Percentiles rank a stretch among this genome's conserved stretches.
Evolutionary conservation across 2,113 vertebrate genomes (phyloP).

Genomic region (Polypterus senegalus): DNA sequence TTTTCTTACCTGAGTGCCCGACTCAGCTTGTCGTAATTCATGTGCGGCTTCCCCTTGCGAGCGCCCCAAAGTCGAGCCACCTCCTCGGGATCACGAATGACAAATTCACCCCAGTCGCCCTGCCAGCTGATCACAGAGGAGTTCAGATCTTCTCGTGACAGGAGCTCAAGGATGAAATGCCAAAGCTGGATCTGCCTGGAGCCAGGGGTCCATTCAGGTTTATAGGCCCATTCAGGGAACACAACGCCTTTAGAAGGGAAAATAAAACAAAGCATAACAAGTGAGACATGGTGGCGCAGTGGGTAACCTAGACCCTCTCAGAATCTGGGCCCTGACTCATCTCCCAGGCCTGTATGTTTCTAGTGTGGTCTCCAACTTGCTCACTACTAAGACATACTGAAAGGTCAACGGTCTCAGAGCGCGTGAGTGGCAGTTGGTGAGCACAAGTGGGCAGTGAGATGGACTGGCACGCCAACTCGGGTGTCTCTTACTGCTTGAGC

Average conservation of each 20-base stretch:
- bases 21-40: conserved; percentile 69
- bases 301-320: no score
- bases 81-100: conserved; percentile 55
- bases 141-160: conserved; percentile 37
- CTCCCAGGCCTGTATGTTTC: no score
- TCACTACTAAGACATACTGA: no score
- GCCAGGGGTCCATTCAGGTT: conserved; percentile 50
- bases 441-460: no score
- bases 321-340: no score
- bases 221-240: conserved; percentile 61
- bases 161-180: conserved; percentile 60
- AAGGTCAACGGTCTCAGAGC: no score
- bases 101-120: conserved; percentile 58
- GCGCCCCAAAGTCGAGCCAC: conserved; percentile 59
- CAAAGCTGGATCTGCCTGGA: conserved; percentile 60
- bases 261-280: not conserved
- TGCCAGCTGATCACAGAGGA: conserved; percentile 49
- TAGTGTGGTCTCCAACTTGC: no score
- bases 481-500: no score
- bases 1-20: conserved; percentile 47
- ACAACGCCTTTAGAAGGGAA: conserved; percentile 34
- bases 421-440: no score
- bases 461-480: no score
- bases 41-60: conserved; percentile 59
- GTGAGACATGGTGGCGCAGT: no score